Conservation (phyloP, 2,888 invertebrate genomes). For the Xestia c-nigrum region DNA sequence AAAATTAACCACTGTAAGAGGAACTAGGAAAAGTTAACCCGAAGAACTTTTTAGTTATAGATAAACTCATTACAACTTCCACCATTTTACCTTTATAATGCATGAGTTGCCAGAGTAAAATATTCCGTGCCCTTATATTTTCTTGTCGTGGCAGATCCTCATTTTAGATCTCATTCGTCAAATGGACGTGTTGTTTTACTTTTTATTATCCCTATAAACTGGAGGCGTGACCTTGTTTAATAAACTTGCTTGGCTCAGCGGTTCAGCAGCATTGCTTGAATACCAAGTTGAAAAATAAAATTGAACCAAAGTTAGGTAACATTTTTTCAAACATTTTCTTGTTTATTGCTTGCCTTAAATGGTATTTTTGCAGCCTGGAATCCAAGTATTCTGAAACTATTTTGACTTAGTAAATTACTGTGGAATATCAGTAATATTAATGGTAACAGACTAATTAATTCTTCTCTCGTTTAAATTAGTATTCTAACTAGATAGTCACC, state of each 20-base stretch:
- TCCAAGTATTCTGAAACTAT: background rate
- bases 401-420: background rate
- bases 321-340: slow-evolving; percentile 41
- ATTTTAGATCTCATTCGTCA: slow-evolving; percentile 85
- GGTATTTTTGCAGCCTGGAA: background rate
- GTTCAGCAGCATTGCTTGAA: slow-evolving; percentile 73
- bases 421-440: slow-evolving; percentile 13
- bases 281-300: slow-evolving; percentile 75
- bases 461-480: slow-evolving; percentile 13
- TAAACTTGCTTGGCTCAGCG: slow-evolving; percentile 74
- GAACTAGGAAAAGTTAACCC: slow-evolving; percentile 40
- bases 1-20: slow-evolving; percentile 40
- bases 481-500: background rate
- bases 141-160: slow-evolving; percentile 73
- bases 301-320: background rate
- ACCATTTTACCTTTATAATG: slow-evolving; percentile 52
- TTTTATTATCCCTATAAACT: slow-evolving; percentile 85
- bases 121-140: slow-evolving; percentile 64
- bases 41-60: slow-evolving; percentile 59
- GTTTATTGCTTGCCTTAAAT: slow-evolving; percentile 3
- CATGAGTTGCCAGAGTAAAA: slow-evolving; percentile 51
- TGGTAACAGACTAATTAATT: slow-evolving; percentile 20
- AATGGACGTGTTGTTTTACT: slow-evolving; percentile 86
- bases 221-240: slow-evolving; percentile 82
- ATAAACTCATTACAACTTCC: slow-evolving; percentile 65